Percentiles rank a stretch among this genome's conserved stretches.
These are phyloP conservation scores for Idaea biselata DNA, from an alignment of 2,888 invertebrate species.

Conservation along the genomic window DNA sequence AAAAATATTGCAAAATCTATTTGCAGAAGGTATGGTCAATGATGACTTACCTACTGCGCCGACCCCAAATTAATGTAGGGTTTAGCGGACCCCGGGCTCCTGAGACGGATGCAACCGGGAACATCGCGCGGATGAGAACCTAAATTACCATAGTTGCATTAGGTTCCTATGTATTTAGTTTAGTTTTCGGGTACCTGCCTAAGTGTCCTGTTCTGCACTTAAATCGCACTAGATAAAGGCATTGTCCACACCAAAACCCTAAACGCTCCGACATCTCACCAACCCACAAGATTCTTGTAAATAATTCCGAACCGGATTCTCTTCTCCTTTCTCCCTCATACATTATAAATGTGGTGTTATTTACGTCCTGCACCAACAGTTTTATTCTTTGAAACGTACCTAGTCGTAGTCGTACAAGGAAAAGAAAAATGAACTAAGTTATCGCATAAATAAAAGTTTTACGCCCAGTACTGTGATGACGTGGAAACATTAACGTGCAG, in stretches of 20 bases:
- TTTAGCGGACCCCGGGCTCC: too few relatives aligned
- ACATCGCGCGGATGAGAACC: too few relatives aligned
- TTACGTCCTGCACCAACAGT: constrained; percentile 26
- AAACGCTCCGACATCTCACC: neutral
- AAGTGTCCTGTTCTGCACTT: neutral
- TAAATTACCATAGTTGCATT: too few relatives aligned
- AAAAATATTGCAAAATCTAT: too few relatives aligned
- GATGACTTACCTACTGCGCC: too few relatives aligned
- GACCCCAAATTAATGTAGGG: too few relatives aligned
- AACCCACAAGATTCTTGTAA: constrained; percentile 17
- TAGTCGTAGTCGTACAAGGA: constrained; percentile 16
- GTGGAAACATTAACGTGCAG: constrained; percentile 53
- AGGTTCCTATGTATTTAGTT: too few relatives aligned
- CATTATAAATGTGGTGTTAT: constrained; percentile 31
- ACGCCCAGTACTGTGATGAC: constrained; percentile 54
- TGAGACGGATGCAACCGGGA: too few relatives aligned
- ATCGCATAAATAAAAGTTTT: constrained; percentile 73
- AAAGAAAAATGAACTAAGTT: constrained; percentile 67
- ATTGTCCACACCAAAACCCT: neutral
- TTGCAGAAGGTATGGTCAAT: too few relatives aligned
- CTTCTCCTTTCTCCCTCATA: constrained; percentile 31
- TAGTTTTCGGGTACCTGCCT: too few relatives aligned
- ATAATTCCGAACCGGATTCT: constrained; percentile 29
- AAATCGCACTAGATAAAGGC: neutral
- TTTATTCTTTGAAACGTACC: constrained; percentile 29